These are phyloP conservation scores for Trypoxylon attenuatum DNA, from an alignment of 2,888 invertebrate genomes.

Conservation along the genomic window DNA sequence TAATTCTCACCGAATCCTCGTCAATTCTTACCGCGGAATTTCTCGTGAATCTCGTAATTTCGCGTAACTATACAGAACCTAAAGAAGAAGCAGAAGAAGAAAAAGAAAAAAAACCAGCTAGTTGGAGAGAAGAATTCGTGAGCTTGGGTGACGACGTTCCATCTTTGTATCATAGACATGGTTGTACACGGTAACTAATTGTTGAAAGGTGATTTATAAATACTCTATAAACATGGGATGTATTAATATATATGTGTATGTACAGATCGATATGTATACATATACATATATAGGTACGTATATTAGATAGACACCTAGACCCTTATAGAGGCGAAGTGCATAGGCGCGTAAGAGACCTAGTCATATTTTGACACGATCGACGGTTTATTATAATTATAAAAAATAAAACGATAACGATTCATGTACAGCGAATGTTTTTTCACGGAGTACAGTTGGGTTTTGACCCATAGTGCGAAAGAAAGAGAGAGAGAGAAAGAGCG, in stretches of 20 bases:
- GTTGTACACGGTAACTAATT: constrained; percentile 34
- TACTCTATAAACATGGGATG: constrained; percentile 30
- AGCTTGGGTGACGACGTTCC: constrained; percentile 9
- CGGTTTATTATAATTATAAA: constrained; percentile 44
- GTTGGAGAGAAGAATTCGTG: background rate
- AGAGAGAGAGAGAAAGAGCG: no score
- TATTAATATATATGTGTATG: constrained; percentile 25
- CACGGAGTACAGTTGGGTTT: constrained; percentile 37
- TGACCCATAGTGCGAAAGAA: background rate
- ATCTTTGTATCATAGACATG: constrained; percentile 18
- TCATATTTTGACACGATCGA: constrained; percentile 66
- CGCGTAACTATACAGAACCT: background rate
- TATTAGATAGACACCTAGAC: constrained; percentile 12
- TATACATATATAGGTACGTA: constrained; percentile 4
- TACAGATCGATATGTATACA: constrained; percentile 1
- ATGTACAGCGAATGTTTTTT: constrained; percentile 52
- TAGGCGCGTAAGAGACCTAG: constrained; percentile 48
- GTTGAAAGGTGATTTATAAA: constrained; percentile 38
- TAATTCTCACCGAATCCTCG: background rate
- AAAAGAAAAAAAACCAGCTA: background rate
- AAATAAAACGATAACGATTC: background rate
- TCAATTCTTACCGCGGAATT: background rate
- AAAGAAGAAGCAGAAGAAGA: background rate
- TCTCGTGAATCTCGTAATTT: background rate
- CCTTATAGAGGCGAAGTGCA: constrained; percentile 40